Evolutionary conservation across 1,140 invertebrate genomes (phyloP).

Genomic region (Drosophila tristis): DNA sequence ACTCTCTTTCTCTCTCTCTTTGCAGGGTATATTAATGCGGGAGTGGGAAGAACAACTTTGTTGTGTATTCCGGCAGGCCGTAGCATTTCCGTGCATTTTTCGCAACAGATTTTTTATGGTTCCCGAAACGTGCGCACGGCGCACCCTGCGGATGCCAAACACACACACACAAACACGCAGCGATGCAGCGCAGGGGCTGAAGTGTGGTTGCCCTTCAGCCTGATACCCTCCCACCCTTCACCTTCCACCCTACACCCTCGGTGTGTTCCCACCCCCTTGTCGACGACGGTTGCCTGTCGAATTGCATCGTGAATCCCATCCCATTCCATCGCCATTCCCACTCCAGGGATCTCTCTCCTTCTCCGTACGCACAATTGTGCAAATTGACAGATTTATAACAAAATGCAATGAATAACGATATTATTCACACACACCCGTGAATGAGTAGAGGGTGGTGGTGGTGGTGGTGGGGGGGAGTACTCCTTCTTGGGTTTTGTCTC

Average conservation of each 20-base stretch:
- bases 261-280: conserved; percentile 8
- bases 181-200: conserved; percentile 13
- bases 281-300: conserved; percentile 15
- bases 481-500: conserved; percentile 26
- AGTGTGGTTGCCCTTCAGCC: conserved; percentile 8
- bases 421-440: conserved; percentile 50
- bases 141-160: conserved; percentile 39
- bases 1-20: no score
- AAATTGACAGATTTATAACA: conserved; percentile 82
- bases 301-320: conserved; percentile 26
- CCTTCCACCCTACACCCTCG: not conserved
- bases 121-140: conserved; percentile 29
- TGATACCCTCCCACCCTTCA: not conserved
- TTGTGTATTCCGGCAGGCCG: conserved; percentile 17
- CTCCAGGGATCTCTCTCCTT: not conserved
- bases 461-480: not conserved
- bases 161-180: conserved; percentile 27
- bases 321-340: not conserved
- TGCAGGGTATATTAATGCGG: no score
- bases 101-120: conserved; percentile 65
- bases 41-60: conserved; percentile 3
- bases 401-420: conserved; percentile 78
- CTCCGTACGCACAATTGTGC: conserved; percentile 73
- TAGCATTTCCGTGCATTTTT: conserved; percentile 36
- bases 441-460: not conserved